Evolutionary conservation across 1,140 invertebrate genomes (phyloP).

Genomic region (Drosophila nigromelanica): DNA sequence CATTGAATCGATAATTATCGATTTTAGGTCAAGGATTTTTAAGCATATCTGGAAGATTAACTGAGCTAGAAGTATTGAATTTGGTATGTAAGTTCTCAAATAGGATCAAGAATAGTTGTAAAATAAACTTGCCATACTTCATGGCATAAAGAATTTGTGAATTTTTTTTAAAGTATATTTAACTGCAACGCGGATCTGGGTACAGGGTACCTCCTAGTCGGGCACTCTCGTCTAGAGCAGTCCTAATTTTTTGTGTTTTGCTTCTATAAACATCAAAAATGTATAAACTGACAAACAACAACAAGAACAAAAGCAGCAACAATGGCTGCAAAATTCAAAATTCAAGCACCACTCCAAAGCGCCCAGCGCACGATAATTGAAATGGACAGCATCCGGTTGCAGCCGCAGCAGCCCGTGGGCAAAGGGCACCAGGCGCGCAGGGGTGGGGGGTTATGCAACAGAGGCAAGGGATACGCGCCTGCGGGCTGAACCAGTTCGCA

Average conservation of each 20-base stretch:
- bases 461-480: neutral
- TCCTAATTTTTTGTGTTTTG: conserved; percentile 2
- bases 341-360: conserved; percentile 74
- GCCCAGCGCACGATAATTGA: conserved; percentile 72
- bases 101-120: no score
- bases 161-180: no score
- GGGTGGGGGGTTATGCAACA: neutral
- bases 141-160: no score
- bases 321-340: conserved; percentile 74
- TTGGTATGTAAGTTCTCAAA: no score
- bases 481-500: conserved; percentile 15
- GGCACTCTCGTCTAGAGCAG: no score
- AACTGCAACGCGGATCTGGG: no score
- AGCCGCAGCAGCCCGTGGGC: conserved; percentile 32
- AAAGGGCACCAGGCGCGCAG: neutral
- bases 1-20: no score
- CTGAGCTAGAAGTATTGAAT: no score
- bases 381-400: conserved; percentile 80
- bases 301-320: conserved; percentile 32
- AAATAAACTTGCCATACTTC: no score
- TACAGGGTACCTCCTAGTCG: no score
- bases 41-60: no score
- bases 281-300: conserved; percentile 65
- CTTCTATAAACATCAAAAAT: conserved; percentile 61
- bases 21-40: no score